Base-by-base conservation (phyloP, 1,140 invertebrate genomes). In the Lucilia cuprina region DNA sequence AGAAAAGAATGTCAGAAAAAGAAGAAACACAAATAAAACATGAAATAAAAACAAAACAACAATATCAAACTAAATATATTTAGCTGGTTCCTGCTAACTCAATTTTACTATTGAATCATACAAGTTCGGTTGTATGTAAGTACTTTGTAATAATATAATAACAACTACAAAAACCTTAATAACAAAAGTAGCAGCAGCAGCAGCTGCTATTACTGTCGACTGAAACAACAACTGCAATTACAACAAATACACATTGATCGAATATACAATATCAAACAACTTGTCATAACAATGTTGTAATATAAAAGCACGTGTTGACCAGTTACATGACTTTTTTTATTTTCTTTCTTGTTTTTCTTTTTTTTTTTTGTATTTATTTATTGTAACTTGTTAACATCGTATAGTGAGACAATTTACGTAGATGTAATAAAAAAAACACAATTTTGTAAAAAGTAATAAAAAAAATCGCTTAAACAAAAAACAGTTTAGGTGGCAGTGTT, bases 281-380 rank as follows among this genome's bases (percentile, higher is more conserved):
- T 80, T 80, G 77, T 80, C 77, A 80, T 80, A 80, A 80, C 50
- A 80, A 80, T 82, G 55, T 47, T 82, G 78, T 84, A 84, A 84
- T 84, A 30, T 30, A 84, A 84, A 84, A 84, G 83, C 83, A 84
- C 83, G 83, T 84, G 83, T 84, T 84, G 83, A 82, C 78, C 41
- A n/a, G 65, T 70, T 70, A 70, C 65, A 70, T 70, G 65, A 21
- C n/a, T 70, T 10, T 70, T 70, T 10, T 19, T 5, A 10, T 7
- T 70, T 19, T 25, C 25, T 49, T 35, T 78, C 75, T 78, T 35
- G 34, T n/a, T 30, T 1, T 30, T 30, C 3, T 30, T 30, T 30
- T 2, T 30, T 30, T 30, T 2, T 30, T 30, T 30, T 30, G 25
- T 19, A 34, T 78, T 41, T 41, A 41, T 7, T 60, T 60, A 60